Evolutionary conservation across 2,113 vertebrate species (phyloP), one percentile per base, ranked within the genome.

Genomic region (Polyodon spathula): DNA sequence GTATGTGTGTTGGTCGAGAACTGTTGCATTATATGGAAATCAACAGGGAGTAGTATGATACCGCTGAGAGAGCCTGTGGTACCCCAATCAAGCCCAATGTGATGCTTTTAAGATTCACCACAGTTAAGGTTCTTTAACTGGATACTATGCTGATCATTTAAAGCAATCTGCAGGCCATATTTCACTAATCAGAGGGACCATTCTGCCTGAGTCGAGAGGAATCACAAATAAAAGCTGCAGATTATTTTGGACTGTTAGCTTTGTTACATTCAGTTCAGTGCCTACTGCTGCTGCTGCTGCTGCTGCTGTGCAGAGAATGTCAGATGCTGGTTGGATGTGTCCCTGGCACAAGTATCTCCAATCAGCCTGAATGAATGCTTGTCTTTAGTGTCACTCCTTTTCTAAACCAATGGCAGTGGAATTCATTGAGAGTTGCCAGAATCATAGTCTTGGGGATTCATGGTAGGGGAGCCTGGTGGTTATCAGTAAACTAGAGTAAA

Each of bases 321-420:
- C 27, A 27, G 27, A 3, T 50, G 12, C 9, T 50, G n/a, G n/a
- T n/a, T 50, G 48, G 14, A n/a, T n/a, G n/a, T n/a, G n/a, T n/a
- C n/a, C n/a, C n/a, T n/a, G n/a, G n/a, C n/a, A n/a, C n/a, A 70
- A 71, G 41, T 50, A 66, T 65, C 39, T 52, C 68, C 61, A 55
- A 64, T 66, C 62, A 66, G 58, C 50, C 7, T 69, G 67, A 69
- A 65, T 8, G 68, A 72, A 27, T 27, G 27, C 27, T 73, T 67
- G 53, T 59, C 61, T 68, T 64, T 65, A 42, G 55, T 59, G 68
- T 39, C 56, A 56, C 12, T 56, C 55, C 44, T 56, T 52, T 12
- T 54, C 38, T 15, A 43, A 14, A 38, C 38, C 6, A 37, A 56
- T 8, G 41, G 50, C 41, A 43, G n/a, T 8, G 16, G 4, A 11